Evolutionary conservation across 2,797 vertebrate species (phyloP).

Genomic region (Catharus ustulatus): DNA sequence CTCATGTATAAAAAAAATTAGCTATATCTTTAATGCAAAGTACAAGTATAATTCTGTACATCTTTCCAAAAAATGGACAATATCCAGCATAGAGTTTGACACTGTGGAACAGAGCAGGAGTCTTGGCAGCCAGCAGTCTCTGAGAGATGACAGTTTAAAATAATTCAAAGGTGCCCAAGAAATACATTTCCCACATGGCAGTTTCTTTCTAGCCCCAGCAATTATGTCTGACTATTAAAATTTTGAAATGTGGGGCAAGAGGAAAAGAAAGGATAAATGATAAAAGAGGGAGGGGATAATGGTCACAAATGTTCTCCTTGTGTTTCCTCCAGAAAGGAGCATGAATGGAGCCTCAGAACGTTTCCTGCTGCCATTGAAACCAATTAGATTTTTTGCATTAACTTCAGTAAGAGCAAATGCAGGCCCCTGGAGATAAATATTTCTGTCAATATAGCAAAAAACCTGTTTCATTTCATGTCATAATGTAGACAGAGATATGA

Average conservation of each 20-base stretch:
- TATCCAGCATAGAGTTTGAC: neutral
- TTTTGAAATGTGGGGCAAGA: neutral
- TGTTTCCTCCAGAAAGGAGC: slow-evolving; percentile 1
- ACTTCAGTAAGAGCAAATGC: slow-evolving; percentile 54
- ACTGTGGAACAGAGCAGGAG: neutral
- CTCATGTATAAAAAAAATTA: neutral
- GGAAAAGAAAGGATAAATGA: neutral
- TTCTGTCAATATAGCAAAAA: slow-evolving; percentile 60
- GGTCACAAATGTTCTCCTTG: neutral
- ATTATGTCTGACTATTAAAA: neutral
- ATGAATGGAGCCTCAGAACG: neutral
- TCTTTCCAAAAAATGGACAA: neutral
- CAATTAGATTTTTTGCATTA: slow-evolving; percentile 63
- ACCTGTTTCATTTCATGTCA: slow-evolving; percentile 35
- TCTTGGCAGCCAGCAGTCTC: neutral
- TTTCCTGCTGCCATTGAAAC: slow-evolving; percentile 41
- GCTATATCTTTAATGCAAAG: neutral
- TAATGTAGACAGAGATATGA: slow-evolving; percentile 28
- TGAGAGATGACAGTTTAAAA: neutral
- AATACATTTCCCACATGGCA: neutral
- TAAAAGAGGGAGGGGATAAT: neutral
- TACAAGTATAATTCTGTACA: neutral
- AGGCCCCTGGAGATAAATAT: slow-evolving; percentile 46
- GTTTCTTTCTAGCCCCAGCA: neutral
- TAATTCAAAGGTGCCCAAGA: neutral